Evolutionary conservation across 2,113 vertebrate species (phyloP).

Genomic region (Myiagra hebetior): DNA sequence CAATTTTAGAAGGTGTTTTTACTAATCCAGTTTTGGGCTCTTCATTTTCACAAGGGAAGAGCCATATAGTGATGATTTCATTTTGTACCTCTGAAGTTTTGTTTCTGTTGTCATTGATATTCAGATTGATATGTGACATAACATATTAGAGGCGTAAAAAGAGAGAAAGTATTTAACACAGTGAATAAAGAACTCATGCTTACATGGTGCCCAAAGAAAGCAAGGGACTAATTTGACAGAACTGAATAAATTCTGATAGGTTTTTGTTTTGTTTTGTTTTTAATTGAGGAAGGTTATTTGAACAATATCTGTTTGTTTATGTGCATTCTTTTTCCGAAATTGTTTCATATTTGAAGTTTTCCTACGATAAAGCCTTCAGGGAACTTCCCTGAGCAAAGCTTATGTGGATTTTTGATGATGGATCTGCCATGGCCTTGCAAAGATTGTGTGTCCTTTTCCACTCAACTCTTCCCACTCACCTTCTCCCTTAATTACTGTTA

Average conservation of each 20-base stretch:
- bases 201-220: background rate
- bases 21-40: background rate
- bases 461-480: no score
- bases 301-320: background rate
- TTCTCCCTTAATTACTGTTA: no score
- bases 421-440: no score
- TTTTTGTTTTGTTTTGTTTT: background rate
- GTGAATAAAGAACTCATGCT: background rate
- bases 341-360: no score
- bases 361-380: no score
- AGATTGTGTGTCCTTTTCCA: no score
- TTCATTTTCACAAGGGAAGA: background rate
- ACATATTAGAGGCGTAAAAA: fast-evolving
- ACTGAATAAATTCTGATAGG: background rate
- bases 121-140: background rate
- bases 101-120: background rate
- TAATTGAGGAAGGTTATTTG: background rate
- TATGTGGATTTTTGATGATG: no score
- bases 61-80: background rate
- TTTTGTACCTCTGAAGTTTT: background rate
- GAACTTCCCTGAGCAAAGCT: no score
- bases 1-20: background rate
- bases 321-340: background rate
- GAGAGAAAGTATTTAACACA: background rate
- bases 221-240: background rate